Conservation (phyloP, 2,888 invertebrate genomes). For the Dynastes grantii region DNA sequence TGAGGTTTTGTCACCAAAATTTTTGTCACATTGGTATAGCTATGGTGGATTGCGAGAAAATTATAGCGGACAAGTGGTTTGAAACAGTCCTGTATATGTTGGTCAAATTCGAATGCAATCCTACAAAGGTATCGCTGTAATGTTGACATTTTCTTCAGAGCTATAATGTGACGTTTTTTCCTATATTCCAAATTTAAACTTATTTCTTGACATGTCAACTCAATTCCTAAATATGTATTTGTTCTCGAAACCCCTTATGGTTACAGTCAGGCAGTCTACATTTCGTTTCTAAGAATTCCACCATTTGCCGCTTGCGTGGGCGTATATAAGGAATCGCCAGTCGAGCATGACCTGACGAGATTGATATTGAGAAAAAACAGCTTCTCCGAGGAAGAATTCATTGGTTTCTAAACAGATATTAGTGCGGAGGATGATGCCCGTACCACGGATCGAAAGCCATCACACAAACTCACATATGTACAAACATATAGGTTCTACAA, state of each 20-base stretch:
- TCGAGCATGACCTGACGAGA: slow-evolving; percentile 4
- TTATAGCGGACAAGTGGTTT: too few species aligned
- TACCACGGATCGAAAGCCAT: not conserved
- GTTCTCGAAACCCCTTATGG: not conserved
- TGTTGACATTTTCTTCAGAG: too few species aligned
- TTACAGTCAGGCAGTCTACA: not conserved
- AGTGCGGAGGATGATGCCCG: not conserved
- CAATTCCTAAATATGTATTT: not conserved
- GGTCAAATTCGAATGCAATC: too few species aligned
- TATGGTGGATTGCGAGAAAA: too few species aligned
- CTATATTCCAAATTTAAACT: not conserved
- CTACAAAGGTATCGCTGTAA: too few species aligned
- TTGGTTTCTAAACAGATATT: not conserved
- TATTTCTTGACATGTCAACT: not conserved
- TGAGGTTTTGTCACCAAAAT: too few species aligned
- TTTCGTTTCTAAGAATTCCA: not conserved
- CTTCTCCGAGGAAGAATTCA: not conserved
- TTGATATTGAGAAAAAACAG: slow-evolving; percentile 3
- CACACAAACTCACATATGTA: not conserved
- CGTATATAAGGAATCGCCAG: not conserved
- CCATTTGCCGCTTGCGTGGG: slow-evolving; percentile 3
- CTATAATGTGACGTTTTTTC: too few species aligned
- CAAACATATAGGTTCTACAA: not conserved
- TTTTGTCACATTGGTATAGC: too few species aligned
- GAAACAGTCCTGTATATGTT: too few species aligned